These are phyloP conservation scores for Rhogogaster chlorosoma DNA, from an alignment of 2,888 invertebrate species.

Conservation along the genomic window DNA sequence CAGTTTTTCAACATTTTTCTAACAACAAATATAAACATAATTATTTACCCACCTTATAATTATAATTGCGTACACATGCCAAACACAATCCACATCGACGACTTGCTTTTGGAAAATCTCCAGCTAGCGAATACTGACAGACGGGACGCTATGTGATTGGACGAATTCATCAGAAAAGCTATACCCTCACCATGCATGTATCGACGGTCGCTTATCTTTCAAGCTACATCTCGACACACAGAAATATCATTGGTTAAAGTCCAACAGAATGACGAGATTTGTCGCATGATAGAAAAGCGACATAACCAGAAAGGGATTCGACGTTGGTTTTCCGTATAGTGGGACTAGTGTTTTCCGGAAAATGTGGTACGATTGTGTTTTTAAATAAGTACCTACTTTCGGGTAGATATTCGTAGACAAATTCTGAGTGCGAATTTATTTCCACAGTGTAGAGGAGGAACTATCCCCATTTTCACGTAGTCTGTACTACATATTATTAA, in stretches of 20 bases:
- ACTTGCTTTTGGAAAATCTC: neutral
- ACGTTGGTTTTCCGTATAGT: constrained; percentile 11
- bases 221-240: neutral
- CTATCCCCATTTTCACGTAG: constrained; percentile 2
- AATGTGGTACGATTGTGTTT: constrained; percentile 46
- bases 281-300: neutral
- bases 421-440: constrained; percentile 1
- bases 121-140: neutral
- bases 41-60: constrained; percentile 2
- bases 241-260: neutral
- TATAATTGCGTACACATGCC: constrained; percentile 20
- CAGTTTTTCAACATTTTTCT: neutral
- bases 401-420: constrained; percentile 22
- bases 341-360: constrained; percentile 25
- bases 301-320: neutral
- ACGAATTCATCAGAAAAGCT: neutral
- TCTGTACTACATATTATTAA: constrained; percentile 21
- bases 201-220: neutral
- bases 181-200: neutral
- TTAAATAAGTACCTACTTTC: constrained; percentile 25
- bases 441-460: neutral
- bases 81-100: neutral
- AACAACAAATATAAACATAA: neutral
- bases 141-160: neutral
- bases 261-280: neutral